phyloP scores from a whole-genome alignment of 2,797 vertebrate species.

The Argentina silus region DNA sequence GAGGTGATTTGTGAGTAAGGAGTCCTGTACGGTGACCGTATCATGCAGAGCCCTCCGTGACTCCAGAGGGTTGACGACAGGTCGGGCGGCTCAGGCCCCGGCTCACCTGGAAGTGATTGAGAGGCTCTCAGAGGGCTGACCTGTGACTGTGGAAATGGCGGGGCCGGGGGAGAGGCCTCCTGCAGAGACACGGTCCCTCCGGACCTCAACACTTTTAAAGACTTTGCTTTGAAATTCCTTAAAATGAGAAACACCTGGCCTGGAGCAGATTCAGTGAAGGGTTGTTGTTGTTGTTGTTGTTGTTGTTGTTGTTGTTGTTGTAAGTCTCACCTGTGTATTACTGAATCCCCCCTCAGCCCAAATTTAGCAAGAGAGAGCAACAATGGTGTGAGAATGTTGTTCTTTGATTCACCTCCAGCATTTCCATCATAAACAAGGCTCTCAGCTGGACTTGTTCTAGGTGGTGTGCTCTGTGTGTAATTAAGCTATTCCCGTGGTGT shows the following conservation, averaged over 20 bases:
- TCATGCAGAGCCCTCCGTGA: conserved; percentile 30
- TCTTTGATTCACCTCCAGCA: conserved; percentile 40
- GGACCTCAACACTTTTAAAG: conserved; percentile 49
- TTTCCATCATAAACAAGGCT: conserved; percentile 23
- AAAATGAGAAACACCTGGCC: conserved; percentile 57
- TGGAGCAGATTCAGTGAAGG: conserved; percentile 51
- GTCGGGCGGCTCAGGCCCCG: conserved; percentile 46
- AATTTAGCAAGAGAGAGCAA: conserved; percentile 23
- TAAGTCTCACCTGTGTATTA: conserved; percentile 4
- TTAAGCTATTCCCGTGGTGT: conserved; percentile 21
- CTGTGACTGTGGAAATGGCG: conserved; percentile 15
- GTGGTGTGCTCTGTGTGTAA: conserved; percentile 37
- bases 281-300: conserved; percentile 17
- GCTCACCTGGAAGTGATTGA: conserved; percentile 62
- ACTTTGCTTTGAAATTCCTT: conserved; percentile 27
- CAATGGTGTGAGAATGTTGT: conserved; percentile 24
- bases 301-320: conserved; percentile 6
- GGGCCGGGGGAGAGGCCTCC: conserved; percentile 24
- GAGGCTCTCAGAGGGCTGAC: conserved; percentile 40
- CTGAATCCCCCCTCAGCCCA: conserved; percentile 14
- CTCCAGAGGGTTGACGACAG: conserved; percentile 32
- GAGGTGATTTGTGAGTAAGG: conserved; percentile 45
- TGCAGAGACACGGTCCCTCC: conserved; percentile 39
- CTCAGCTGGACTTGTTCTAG: conserved; percentile 18
- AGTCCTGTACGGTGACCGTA: conserved; percentile 41